Percentiles rank a stretch among this genome's conserved stretches.
Evolutionary conservation across 30 jellyfish, hydroid and myxozoan species (phyloP).

Genomic region (Rhopilema esculentum): DNA sequence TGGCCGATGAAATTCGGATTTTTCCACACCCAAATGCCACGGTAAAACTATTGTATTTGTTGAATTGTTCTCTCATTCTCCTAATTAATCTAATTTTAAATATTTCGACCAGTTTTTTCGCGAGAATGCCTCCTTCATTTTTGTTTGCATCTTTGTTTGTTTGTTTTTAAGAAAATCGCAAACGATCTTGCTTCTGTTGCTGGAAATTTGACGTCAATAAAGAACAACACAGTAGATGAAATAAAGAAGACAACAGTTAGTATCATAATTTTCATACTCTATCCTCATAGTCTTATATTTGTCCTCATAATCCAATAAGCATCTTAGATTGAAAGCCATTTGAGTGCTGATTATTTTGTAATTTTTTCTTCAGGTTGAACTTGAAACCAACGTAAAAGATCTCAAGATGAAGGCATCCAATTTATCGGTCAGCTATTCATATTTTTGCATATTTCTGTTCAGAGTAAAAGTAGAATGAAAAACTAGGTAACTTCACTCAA

Average conservation of each 20-base stretch:
- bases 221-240: slow-evolving; percentile 2
- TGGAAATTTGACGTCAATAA: slow-evolving; percentile 27
- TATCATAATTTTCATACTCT: background rate
- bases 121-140: background rate
- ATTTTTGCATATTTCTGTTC: background rate
- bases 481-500: too few species aligned
- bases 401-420: slow-evolving; percentile 42
- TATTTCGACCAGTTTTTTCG: background rate
- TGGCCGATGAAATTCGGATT: slow-evolving; percentile 8
- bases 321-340: too few species aligned
- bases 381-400: slow-evolving; percentile 30
- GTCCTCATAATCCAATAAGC: too few species aligned
- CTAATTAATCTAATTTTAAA: background rate
- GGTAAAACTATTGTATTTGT: background rate
- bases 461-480: too few species aligned
- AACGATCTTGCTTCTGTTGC: slow-evolving; percentile 31
- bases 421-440: slow-evolving; percentile 44
- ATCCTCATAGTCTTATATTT: too few species aligned
- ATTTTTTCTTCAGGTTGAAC: slow-evolving; percentile 3
- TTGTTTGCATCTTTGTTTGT: background rate
- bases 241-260: slow-evolving; percentile 27
- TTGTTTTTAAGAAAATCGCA: slow-evolving; percentile 19
- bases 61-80: background rate
- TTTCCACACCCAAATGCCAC: slow-evolving; percentile 25
- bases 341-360: too few species aligned